Conservation (phyloP, 2,888 invertebrate genomes). For the Rugalucina vietnamica region DNA sequence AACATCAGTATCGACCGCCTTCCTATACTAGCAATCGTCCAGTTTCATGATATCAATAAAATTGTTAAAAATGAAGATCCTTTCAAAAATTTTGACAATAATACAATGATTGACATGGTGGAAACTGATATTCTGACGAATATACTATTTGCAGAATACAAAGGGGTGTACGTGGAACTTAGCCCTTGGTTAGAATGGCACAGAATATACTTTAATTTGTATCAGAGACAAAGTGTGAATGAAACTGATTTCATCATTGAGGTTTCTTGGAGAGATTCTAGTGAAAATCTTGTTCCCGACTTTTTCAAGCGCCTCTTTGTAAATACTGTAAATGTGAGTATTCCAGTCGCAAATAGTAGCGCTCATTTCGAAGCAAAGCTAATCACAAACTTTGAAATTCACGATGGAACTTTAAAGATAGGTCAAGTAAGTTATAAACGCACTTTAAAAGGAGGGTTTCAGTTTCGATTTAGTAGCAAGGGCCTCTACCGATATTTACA, state of each 20-base stretch:
- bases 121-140: not conserved
- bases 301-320: not conserved
- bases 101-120: not conserved
- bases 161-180: not conserved
- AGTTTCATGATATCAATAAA: not conserved
- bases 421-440: too few relatives aligned
- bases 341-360: too few relatives aligned
- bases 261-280: not conserved
- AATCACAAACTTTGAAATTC: too few relatives aligned
- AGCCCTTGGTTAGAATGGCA: too few relatives aligned
- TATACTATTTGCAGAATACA: not conserved
- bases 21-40: not conserved
- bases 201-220: too few relatives aligned
- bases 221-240: too few relatives aligned
- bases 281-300: not conserved
- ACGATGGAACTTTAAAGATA: too few relatives aligned
- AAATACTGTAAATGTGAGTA: too few relatives aligned
- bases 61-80: not conserved
- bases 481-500: not conserved
- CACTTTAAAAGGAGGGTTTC: too few relatives aligned
- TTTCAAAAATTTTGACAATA: not conserved
- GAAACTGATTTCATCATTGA: not conserved
- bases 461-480: too few relatives aligned
- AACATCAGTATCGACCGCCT: not conserved
- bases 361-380: too few relatives aligned